A percentile compares a stretch with the other conserved stretches of the same genome.
phyloP scores from a whole-genome alignment of 2,888 invertebrate species.

The Blera fallax region DNA sequence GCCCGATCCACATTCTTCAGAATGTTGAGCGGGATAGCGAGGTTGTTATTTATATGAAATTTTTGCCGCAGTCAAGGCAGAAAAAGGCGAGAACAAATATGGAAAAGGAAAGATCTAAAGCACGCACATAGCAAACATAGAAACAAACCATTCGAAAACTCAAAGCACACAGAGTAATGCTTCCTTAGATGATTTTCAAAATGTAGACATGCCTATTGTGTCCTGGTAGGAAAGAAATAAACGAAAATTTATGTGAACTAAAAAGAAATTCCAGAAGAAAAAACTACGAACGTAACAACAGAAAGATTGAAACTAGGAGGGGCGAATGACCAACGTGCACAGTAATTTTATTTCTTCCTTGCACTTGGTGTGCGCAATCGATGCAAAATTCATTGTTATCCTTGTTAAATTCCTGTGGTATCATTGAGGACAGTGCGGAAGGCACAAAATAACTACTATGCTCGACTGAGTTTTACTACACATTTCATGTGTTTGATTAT shows the following conservation, averaged over 20 bases:
- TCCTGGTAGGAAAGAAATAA: constrained; percentile 28
- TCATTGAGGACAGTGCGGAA: constrained; percentile 41
- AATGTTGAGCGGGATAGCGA: constrained; percentile 66
- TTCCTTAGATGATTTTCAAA: constrained; percentile 37
- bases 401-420: constrained; percentile 48
- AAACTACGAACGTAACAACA: not conserved
- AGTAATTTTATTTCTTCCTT: constrained; percentile 32
- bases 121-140: constrained; percentile 36
- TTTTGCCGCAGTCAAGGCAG: constrained; percentile 42
- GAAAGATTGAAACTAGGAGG: not conserved
- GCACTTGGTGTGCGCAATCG: constrained; percentile 21
- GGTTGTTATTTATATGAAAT: constrained; percentile 34
- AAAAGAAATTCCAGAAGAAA: constrained; percentile 1
- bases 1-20: constrained; percentile 78
- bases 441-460: constrained; percentile 41
- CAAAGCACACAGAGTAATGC: constrained; percentile 68
- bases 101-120: constrained; percentile 26
- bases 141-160: not conserved
- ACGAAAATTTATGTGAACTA: constrained; percentile 45
- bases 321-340: constrained; percentile 11
- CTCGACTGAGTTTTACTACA: constrained; percentile 20
- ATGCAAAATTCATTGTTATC: constrained; percentile 44
- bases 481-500: not conserved
- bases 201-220: constrained; percentile 15
- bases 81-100: constrained; percentile 54